Evolutionary conservation across 2,113 vertebrate genomes (phyloP).

Genomic region (Ivindomyrus marchei): DNA sequence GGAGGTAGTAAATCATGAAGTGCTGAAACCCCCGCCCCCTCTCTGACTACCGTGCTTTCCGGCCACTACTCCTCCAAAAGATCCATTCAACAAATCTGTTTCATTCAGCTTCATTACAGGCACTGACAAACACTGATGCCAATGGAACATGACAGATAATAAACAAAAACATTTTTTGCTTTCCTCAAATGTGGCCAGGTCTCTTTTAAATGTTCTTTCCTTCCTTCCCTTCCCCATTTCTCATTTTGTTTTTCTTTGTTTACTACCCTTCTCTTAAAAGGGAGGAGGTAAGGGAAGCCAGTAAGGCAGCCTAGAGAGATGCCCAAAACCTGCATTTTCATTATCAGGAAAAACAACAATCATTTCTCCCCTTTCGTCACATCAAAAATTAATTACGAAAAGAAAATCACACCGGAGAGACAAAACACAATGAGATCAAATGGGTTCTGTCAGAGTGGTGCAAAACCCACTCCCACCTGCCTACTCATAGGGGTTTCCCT

Average conservation of each 20-base stretch:
- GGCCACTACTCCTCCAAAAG: background rate
- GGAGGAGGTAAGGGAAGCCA: background rate
- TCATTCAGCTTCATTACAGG: background rate
- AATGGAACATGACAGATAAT: background rate
- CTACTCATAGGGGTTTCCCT: background rate
- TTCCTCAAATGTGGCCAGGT: background rate
- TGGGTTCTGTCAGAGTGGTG: background rate
- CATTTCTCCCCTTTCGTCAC: slow-evolving; percentile 4
- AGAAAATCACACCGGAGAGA: background rate
- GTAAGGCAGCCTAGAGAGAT: background rate
- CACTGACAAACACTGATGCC: background rate
- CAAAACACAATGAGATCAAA: slow-evolving; percentile 18
- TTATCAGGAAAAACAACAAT: background rate
- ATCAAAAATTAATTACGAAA: background rate
- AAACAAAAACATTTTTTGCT: background rate
- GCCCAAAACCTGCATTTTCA: background rate
- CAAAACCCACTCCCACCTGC: background rate
- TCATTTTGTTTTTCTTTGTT: background rate
- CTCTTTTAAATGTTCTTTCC: background rate
- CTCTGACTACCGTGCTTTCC: background rate
- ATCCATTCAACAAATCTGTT: background rate
- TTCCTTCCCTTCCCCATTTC: background rate
- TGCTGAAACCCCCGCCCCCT: background rate
- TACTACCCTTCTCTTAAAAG: background rate
- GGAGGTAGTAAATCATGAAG: slow-evolving; percentile 10